These are phyloP conservation scores for Spongilla lacustris DNA, from an alignment of 37 sponge, comb jelly and placozoan species.

Conservation along the genomic window DNA sequence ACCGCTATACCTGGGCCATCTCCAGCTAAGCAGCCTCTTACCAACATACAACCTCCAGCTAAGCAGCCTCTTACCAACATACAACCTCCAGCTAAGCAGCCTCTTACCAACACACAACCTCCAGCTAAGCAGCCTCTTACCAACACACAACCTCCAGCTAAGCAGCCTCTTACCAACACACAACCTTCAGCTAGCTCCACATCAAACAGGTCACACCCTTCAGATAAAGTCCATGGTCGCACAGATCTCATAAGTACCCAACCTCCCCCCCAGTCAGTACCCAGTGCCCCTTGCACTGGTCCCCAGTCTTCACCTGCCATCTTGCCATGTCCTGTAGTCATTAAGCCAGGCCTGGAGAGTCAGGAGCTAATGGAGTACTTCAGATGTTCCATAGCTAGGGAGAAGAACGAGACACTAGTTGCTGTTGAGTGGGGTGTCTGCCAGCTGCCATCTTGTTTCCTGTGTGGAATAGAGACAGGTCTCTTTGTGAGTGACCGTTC, in stretches of 20 bases:
- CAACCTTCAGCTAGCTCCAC: no score
- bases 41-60: no score
- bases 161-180: no score
- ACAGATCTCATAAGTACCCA: background rate
- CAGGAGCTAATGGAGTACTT: slow-evolving; percentile 17
- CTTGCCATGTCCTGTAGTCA: background rate
- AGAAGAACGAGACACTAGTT: slow-evolving; percentile 45
- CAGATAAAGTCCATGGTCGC: background rate
- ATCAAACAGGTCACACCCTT: no score
- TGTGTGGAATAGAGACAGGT: slow-evolving; percentile 29
- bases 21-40: no score
- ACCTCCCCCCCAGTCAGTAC: background rate
- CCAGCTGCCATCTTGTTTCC: slow-evolving; percentile 16
- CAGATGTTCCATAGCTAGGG: slow-evolving; percentile 9
- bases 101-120: no score
- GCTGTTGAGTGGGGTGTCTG: slow-evolving; percentile 46
- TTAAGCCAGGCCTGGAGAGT: slow-evolving; percentile 54
- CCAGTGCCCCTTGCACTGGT: background rate
- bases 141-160: no score
- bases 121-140: no score
- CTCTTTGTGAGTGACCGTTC: slow-evolving; percentile 38
- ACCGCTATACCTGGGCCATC: no score
- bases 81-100: no score
- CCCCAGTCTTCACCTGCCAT: no score
- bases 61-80: no score